Base-by-base conservation (phyloP, 2,113 vertebrate genomes). In the Glareola pratincola region DNA sequence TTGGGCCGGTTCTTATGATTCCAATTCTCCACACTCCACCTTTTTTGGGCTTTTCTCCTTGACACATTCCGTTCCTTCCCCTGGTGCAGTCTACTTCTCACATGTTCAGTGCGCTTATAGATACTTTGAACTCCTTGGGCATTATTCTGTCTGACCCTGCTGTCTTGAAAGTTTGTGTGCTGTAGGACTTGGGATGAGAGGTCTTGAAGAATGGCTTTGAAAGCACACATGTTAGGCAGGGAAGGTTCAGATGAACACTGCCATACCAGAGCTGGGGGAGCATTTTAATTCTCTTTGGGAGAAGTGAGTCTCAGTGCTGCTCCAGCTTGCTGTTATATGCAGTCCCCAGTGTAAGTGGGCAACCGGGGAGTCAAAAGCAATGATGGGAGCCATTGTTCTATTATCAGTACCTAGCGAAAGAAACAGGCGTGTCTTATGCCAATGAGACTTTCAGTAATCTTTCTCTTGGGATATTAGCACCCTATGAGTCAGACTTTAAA, bases 191-290 rank as follows among this genome's bases (percentile, higher is more conserved):
- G 13, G 39, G 15, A 29, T 59, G 20, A 84, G 36, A 84, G 34
- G 15, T 50, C 45, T 84, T 4, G 4, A 84, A 69, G 43, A 86
- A 24, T 45, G n/a, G 20, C 32, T 85, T 41, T 77, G 69, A 71
- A 48, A 43, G 27, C 17, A 39, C 26, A 19, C 2, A 1, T 0
- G 0, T 34, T 85, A 36, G 39, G 18, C n/a, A 71, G 37, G 10
- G 6, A 10, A 68, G 13, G 26, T 79, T 84, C 34, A 50, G 17
- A 8, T 54, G 34, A 77, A 14, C 21, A 43, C 17, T 37, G 34
- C 27, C 21, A 20, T 53, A 34, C 30, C 23, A 39, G 37, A 50
- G 37, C 19, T 63, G n/a, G 13, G 5, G 7, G 14, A 60, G 24
- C 6, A 22, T 57, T 76, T 67, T 27, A 12, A 9, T 37, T 86